A percentile compares a stretch with the other conserved stretches of the same genome.
These are phyloP conservation scores for Theodoxus fluviatilis DNA, from an alignment of 2,888 invertebrate species.

Conservation along the genomic window DNA sequence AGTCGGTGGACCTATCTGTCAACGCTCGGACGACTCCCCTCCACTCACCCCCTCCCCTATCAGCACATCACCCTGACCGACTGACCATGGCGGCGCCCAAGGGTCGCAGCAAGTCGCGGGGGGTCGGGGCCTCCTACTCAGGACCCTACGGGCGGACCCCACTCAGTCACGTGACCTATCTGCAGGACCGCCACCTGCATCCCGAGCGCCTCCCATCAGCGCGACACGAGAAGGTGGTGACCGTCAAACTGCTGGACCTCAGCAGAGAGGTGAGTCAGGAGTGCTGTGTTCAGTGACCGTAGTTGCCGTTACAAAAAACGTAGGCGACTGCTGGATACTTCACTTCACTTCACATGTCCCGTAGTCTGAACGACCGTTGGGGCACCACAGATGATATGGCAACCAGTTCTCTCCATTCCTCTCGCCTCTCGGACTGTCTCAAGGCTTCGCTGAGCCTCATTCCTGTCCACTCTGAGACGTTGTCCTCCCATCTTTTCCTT, in stretches of 20 bases:
- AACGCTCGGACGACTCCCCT: background rate
- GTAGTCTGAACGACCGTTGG: no score
- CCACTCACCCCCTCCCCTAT: background rate
- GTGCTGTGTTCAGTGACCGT: no score
- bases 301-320: no score
- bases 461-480: no score
- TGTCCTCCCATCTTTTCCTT: no score
- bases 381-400: no score
- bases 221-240: conserved; percentile 45
- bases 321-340: no score
- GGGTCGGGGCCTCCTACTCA: conserved; percentile 31
- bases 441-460: no score
- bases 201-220: conserved; percentile 57
- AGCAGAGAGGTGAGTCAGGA: conserved; percentile 49
- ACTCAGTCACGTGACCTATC: conserved; percentile 56
- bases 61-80: background rate
- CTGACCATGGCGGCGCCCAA: conserved; percentile 5
- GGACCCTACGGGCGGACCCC: conserved; percentile 40
- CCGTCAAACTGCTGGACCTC: conserved; percentile 53
- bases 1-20: background rate
- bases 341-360: no score
- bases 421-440: no score
- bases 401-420: no score
- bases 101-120: background rate
- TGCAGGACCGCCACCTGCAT: conserved; percentile 57